phyloP scores from a whole-genome alignment of 2,797 vertebrate genomes.

The Peromyscus aztecus region DNA sequence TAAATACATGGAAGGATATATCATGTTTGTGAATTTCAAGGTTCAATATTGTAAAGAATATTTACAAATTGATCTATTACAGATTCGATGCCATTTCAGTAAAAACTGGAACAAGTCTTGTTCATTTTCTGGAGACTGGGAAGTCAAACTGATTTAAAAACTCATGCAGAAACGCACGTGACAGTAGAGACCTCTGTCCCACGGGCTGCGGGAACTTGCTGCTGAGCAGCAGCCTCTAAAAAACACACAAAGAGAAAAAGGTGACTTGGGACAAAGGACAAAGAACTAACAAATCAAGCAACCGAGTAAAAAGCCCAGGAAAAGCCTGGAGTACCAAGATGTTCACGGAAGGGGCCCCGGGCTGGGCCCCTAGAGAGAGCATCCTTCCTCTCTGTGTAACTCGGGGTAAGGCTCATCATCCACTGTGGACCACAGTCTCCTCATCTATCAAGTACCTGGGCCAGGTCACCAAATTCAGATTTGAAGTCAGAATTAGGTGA shows the following conservation, averaged over 20 bases:
- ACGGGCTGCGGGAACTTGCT: not conserved
- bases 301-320: not conserved
- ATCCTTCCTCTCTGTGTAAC: not conserved
- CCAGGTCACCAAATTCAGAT: not conserved
- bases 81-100: not conserved
- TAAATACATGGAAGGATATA: not conserved
- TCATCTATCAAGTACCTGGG: not conserved
- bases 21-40: slow-evolving; percentile 27
- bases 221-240: not conserved
- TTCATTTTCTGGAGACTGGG: not conserved
- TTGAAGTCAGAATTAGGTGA: slow-evolving; percentile 9
- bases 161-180: not conserved
- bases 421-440: not conserved
- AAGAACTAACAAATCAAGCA: not conserved
- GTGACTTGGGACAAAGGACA: not conserved
- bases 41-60: not conserved
- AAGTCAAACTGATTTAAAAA: slow-evolving; percentile 18
- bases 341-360: not conserved
- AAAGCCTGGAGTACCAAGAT: not conserved
- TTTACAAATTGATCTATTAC: not conserved
- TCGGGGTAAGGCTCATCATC: rapidly evolving
- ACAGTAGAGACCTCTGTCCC: not conserved
- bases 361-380: not conserved
- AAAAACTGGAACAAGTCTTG: not conserved
- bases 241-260: not conserved